Evolutionary conservation across 1,140 invertebrate species (phyloP).

Genomic region (Sitophilus oryzae): DNA sequence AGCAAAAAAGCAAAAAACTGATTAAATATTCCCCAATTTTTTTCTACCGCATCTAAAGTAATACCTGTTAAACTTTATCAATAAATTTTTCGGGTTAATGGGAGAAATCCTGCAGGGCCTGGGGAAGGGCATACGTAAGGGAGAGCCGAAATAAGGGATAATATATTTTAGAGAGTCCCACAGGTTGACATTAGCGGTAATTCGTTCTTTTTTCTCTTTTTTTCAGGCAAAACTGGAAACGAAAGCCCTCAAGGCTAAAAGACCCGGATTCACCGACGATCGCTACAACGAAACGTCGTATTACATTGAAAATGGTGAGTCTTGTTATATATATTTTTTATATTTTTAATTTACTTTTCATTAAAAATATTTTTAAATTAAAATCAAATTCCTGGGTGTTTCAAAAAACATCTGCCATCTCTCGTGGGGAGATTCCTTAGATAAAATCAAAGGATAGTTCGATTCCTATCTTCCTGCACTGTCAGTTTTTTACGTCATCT

Average conservation of each 20-base stretch:
- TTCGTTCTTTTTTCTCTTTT: constrained; percentile 43
- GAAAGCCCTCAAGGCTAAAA: constrained; percentile 85
- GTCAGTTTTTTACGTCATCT: no score
- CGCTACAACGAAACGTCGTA: constrained; percentile 92
- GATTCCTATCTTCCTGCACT: no score
- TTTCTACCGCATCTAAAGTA: background rate
- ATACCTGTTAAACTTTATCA: background rate
- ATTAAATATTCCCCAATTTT: background rate
- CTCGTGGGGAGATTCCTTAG: no score
- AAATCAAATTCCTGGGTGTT: no score
- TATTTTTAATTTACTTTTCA: no score
- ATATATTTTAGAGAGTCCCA: background rate
- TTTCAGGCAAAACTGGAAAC: constrained; percentile 90
- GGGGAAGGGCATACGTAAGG: background rate
- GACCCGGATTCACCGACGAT: constrained; percentile 87
- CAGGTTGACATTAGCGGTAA: constrained; percentile 3
- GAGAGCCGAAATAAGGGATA: background rate
- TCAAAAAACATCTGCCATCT: no score
- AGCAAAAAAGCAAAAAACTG: no score
- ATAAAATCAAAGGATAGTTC: no score
- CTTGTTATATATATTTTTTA: no score
- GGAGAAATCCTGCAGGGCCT: background rate
- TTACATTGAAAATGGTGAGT: constrained; percentile 92
- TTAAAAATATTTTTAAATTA: no score
- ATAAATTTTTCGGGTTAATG: background rate